phyloP scores from a whole-genome alignment of 2,888 invertebrate genomes.

The Acrocyrtus sp. region DNA sequence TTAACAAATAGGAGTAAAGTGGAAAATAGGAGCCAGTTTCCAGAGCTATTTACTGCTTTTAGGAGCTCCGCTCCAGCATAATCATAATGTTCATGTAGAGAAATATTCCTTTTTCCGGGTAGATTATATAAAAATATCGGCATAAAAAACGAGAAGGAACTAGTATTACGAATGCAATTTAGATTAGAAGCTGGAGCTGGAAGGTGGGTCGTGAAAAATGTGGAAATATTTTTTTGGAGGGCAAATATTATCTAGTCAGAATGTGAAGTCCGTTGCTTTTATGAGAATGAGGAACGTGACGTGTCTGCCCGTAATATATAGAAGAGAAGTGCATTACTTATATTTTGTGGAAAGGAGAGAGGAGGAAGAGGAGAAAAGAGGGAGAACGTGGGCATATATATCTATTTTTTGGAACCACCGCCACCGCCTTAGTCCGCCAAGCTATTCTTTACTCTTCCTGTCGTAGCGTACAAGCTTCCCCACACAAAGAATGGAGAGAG shows the following conservation, averaged over 20 bases:
- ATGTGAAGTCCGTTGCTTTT: not conserved
- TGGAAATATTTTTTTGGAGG: not conserved
- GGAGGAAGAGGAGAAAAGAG: not conserved
- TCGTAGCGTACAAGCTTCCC: too few relatives aligned
- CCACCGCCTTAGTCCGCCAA: too few relatives aligned
- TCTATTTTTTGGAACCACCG: too few relatives aligned
- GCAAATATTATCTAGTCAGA: not conserved
- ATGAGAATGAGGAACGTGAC: not conserved
- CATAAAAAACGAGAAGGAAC: too few relatives aligned
- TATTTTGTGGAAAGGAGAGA: not conserved
- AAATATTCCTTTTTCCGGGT: not conserved
- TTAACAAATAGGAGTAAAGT: not conserved
- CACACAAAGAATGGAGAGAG: too few relatives aligned
- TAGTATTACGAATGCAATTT: not conserved
- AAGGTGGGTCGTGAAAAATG: not conserved
- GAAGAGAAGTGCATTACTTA: not conserved
- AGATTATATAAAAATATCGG: not conserved
- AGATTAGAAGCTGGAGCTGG: too few relatives aligned
- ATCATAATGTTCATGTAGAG: not conserved
- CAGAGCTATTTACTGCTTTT: too few relatives aligned
- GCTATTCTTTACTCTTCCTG: too few relatives aligned
- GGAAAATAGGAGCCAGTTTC: too few relatives aligned
- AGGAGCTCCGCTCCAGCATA: not conserved
- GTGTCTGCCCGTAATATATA: not conserved
- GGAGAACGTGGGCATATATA: not conserved